Percentiles rank a stretch among this genome's conserved stretches.
phyloP scores from a whole-genome alignment of 2,797 vertebrate species.

The Neosilurus hyrtlii region DNA sequence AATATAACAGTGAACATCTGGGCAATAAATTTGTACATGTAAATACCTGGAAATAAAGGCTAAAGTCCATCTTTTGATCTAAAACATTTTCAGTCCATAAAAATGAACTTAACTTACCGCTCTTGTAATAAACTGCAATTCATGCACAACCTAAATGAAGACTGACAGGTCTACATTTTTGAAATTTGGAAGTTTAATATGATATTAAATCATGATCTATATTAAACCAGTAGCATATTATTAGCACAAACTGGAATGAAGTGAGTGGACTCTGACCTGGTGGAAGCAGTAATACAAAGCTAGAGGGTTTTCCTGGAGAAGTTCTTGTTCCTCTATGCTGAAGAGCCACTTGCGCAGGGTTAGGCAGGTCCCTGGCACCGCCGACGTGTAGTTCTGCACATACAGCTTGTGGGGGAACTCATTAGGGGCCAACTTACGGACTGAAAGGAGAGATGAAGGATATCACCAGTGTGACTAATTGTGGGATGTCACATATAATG shows the following conservation, averaged over 20 bases:
- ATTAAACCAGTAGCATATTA: neutral
- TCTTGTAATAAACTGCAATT: neutral
- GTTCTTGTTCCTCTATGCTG: slow-evolving; percentile 88
- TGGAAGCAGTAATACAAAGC: slow-evolving; percentile 92
- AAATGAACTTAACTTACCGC: neutral
- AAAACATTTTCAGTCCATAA: too few relatives aligned
- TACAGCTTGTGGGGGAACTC: slow-evolving; percentile 98
- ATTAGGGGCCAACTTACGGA: slow-evolving; percentile 91
- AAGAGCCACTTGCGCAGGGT: slow-evolving; percentile 94
- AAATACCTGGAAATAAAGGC: too few relatives aligned
- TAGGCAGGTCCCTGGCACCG: slow-evolving; percentile 84
- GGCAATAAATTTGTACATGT: too few relatives aligned
- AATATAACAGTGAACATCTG: too few relatives aligned
- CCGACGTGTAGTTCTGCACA: slow-evolving; percentile 80
- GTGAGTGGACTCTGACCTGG: slow-evolving; percentile 62
- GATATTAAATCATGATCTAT: neutral
- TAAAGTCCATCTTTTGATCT: too few relatives aligned
- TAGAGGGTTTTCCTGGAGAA: slow-evolving; percentile 91
- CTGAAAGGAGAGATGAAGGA: slow-evolving; percentile 67
- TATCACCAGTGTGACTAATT: neutral
- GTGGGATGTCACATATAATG: too few relatives aligned
- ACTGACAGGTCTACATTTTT: neutral
- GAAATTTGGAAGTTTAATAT: neutral
- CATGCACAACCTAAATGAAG: neutral
- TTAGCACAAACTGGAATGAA: too few relatives aligned